Percentiles rank a stretch among this genome's conserved stretches.
Evolutionary conservation across 2,113 vertebrate genomes (phyloP).

Genomic region (Chionodraco myersi): DNA sequence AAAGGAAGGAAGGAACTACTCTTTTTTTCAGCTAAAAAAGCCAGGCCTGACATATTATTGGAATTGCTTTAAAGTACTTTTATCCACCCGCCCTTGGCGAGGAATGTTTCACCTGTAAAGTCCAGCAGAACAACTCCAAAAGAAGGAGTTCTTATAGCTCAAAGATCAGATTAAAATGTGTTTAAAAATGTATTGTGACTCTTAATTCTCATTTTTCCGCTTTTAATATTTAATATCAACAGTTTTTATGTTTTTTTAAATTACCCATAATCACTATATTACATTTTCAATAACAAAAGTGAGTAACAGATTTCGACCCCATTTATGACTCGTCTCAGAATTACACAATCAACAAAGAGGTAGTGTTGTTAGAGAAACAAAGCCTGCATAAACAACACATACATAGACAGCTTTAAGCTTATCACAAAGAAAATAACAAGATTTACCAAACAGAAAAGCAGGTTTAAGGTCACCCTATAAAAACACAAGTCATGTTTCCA

Average conservation of each 20-base stretch:
- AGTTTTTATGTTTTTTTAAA: neutral
- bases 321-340: neutral
- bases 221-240: no score
- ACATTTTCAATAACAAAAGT: neutral
- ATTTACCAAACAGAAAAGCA: neutral
- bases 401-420: neutral
- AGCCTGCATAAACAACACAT: no score
- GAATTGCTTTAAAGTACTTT: neutral
- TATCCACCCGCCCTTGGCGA: neutral
- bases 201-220: neutral
- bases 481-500: neutral
- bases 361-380: neutral
- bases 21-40: conserved; percentile 16
- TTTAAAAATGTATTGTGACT: neutral
- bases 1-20: conserved; percentile 27
- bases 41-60: conserved; percentile 11
- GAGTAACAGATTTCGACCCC: neutral
- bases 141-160: neutral
- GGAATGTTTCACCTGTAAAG: neutral
- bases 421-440: neutral
- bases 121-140: no score
- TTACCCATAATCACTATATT: neutral
- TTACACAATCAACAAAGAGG: neutral
- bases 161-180: neutral
- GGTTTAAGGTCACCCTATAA: neutral